Evolutionary conservation across 92 coral and sea anemone species (phyloP), one percentile per base, ranked within the genome.

Genomic region (Porites cylindrica): DNA sequence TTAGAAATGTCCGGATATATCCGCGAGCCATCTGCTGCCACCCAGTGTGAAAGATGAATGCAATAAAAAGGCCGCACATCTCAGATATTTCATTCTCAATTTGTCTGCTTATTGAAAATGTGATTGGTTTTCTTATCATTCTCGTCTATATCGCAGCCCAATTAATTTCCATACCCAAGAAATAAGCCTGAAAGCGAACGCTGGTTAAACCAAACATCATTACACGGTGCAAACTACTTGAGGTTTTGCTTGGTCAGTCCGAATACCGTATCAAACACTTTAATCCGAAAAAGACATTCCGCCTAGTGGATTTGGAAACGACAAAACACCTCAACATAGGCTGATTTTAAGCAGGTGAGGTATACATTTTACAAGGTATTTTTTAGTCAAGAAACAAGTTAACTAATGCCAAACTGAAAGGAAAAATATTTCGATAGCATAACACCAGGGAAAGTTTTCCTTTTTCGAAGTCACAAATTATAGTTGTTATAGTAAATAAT

Each of bases 1-100:
- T 17, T 38, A 24, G 19, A 60, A 64, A 78, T 18, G 18, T 78
- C 82, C 70, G 70, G 82, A 78, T 61, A 29, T 78, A 23, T 63
- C 58, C 54, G 19, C 71, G 50, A 23, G 80, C 18, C 80, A 76
- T 76, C 60, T 76, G 47, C 47, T 38, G 80, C 66, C 66, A 76
- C 51, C 21, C n/a, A 19, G 13, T 51, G 18, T 21, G 19, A 50
- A 38, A 76, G 66, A 61, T 71, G 21, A 50, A 8, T 21, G 12
- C 47, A 73, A 73, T 73, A 26, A 76, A 1, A 54, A 56, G 66
- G 66, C 59, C 62, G 47, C 19, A 0, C 65, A 24, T 51, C 58
- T 14, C 8, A 24, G 66, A 76, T 16, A 24, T 66, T 76, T 56
- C 66, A 26, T 13, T 76, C 11, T 76, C 24, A 76, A 76, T 56